These are phyloP conservation scores for Conomelus anceps DNA, from an alignment of 2,888 invertebrate species.

Conservation along the genomic window DNA sequence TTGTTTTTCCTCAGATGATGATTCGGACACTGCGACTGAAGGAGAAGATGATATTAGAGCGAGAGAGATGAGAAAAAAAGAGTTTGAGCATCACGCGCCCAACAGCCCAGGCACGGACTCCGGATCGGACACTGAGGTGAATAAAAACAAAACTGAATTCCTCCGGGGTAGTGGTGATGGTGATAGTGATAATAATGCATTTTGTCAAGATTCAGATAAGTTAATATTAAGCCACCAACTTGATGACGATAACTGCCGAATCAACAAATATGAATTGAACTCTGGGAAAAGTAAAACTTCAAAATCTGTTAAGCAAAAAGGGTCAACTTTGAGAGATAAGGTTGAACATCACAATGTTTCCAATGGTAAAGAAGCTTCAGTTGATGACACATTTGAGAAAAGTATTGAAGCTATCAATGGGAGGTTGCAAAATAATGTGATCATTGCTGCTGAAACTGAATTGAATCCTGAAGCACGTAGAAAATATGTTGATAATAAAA, in stretches of 20 bases:
- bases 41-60: constrained; percentile 63
- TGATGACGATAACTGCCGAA: neutral
- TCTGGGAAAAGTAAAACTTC: neutral
- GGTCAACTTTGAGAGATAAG: neutral
- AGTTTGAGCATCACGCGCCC: constrained; percentile 58
- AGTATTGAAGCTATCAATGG: neutral
- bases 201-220: neutral
- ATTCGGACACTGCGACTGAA: constrained; percentile 64
- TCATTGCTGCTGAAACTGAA: neutral
- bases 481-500: neutral
- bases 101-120: constrained; percentile 54
- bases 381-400: neutral
- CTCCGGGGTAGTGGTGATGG: neutral
- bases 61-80: constrained; percentile 58
- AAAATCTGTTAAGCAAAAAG: neutral
- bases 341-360: neutral
- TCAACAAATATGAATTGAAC: neutral
- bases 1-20: too few species aligned
- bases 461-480: neutral
- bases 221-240: neutral
- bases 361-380: neutral
- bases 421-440: neutral
- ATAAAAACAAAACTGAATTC: constrained; percentile 35
- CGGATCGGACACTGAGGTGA: constrained; percentile 67
- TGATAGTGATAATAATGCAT: neutral